phyloP scores from a whole-genome alignment of 2,888 invertebrate species.

The Agriopis leucophaearia region DNA sequence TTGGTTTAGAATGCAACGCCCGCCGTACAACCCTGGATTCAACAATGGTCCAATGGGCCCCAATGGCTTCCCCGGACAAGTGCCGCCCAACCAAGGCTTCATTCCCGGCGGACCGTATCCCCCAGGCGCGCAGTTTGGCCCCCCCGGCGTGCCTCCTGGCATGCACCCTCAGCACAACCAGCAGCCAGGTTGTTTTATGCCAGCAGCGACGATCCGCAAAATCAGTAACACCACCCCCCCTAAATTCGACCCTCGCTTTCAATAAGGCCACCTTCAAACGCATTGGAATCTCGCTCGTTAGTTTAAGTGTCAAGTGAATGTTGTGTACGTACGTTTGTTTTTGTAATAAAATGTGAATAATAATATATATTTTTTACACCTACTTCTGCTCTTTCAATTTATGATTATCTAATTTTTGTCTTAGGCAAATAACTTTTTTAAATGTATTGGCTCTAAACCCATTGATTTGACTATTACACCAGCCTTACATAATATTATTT shows the following conservation, averaged over 20 bases:
- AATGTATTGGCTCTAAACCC: too few relatives aligned
- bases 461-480: too few relatives aligned
- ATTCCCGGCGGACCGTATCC: slow-evolving; percentile 36
- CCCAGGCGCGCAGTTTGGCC: slow-evolving; percentile 42
- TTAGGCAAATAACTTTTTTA: too few relatives aligned
- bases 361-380: not conserved
- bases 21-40: slow-evolving; percentile 58
- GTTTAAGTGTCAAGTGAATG: slow-evolving; percentile 19
- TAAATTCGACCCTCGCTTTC: slow-evolving; percentile 46
- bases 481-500: too few relatives aligned
- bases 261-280: slow-evolving; percentile 7
- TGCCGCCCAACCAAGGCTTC: slow-evolving; percentile 43
- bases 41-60: slow-evolving; percentile 46
- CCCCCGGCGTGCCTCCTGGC: slow-evolving; percentile 52
- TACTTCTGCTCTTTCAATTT: not conserved
- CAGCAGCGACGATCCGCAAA: slow-evolving; percentile 64
- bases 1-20: slow-evolving; percentile 72
- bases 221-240: slow-evolving; percentile 62
- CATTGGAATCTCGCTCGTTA: slow-evolving; percentile 30
- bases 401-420: not conserved
- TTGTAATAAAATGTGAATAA: slow-evolving; percentile 8
- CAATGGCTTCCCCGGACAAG: slow-evolving; percentile 39
- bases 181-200: slow-evolving; percentile 64
- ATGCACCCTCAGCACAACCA: slow-evolving; percentile 47
- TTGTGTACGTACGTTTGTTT: not conserved